Conservation (phyloP, 2,797 vertebrate species). For the Anguilla anguilla region DNA sequence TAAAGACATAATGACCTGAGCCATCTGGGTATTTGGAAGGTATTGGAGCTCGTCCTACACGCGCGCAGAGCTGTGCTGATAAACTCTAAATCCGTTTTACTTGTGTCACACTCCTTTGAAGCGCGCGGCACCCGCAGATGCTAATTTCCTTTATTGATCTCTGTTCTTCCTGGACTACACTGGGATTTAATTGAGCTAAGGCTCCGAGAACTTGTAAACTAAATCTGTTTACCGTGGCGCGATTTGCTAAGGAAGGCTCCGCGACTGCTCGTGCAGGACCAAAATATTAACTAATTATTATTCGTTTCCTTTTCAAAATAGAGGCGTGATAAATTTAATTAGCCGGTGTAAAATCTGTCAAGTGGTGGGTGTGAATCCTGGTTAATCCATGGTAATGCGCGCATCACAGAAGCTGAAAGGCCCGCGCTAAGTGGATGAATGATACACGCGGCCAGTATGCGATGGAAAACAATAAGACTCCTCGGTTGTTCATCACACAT, state of each 20-base stretch:
- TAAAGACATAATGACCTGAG: slow-evolving; percentile 24
- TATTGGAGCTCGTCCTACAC: background rate
- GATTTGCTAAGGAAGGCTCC: slow-evolving; percentile 23
- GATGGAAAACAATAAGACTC: slow-evolving; percentile 10
- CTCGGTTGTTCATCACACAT: background rate
- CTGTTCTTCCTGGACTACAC: slow-evolving; percentile 20
- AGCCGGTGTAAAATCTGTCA: slow-evolving; percentile 29
- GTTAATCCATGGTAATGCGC: slow-evolving; percentile 25
- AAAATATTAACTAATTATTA: slow-evolving; percentile 22
- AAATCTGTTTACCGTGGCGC: slow-evolving; percentile 30
- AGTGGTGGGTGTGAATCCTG: slow-evolving; percentile 25
- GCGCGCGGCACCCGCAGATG: slow-evolving; percentile 15
- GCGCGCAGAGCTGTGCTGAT: slow-evolving; percentile 1
- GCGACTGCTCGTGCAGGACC: slow-evolving; percentile 12
- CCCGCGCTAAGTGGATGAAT: background rate
- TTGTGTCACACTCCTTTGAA: slow-evolving; percentile 23
- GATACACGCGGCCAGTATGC: background rate
- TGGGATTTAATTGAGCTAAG: slow-evolving; percentile 39
- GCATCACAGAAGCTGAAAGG: slow-evolving; percentile 10
- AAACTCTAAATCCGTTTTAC: slow-evolving; percentile 33
- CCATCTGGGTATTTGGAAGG: slow-evolving; percentile 17
- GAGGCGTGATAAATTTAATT: slow-evolving; percentile 42
- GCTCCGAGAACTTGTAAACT: slow-evolving; percentile 31
- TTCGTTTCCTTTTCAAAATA: slow-evolving; percentile 29
- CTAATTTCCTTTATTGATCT: slow-evolving; percentile 34